Evolutionary conservation across 2,113 vertebrate species (phyloP).

Genomic region (Muntiacus muntjak): DNA sequence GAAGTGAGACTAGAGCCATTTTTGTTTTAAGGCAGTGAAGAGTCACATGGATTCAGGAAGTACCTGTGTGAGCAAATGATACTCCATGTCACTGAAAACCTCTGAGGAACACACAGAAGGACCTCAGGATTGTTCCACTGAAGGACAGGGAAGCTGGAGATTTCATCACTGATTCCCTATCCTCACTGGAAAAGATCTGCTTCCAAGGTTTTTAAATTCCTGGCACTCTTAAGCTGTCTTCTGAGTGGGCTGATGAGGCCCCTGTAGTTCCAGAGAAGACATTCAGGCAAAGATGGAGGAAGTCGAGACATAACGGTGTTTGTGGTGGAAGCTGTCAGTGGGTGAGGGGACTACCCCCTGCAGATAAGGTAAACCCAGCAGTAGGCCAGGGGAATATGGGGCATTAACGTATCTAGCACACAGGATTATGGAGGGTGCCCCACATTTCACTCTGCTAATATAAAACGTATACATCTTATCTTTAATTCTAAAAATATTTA

Average conservation of each 20-base stretch:
- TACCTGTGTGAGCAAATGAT: not conserved
- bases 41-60: not conserved
- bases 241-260: not conserved
- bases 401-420: not conserved
- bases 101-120: not conserved
- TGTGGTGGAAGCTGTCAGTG: not conserved
- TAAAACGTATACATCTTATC: not conserved
- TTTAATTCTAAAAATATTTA: not conserved
- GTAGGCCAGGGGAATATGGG: accelerated
- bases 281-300: not conserved
- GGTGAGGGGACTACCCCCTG: not conserved
- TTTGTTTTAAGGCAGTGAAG: not conserved
- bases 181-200: not conserved
- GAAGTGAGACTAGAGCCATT: not conserved
- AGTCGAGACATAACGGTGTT: not conserved
- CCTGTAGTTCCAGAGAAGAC: not conserved
- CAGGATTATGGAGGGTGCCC: no score
- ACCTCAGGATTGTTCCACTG: not conserved
- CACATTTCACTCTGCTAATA: not conserved
- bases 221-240: not conserved
- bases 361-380: not conserved
- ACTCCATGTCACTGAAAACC: not conserved
- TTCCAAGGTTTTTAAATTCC: not conserved
- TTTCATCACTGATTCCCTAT: not conserved
- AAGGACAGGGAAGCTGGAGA: not conserved